Conservation (phyloP, 2,797 vertebrate species). For the Acanthopagrus latus region DNA sequence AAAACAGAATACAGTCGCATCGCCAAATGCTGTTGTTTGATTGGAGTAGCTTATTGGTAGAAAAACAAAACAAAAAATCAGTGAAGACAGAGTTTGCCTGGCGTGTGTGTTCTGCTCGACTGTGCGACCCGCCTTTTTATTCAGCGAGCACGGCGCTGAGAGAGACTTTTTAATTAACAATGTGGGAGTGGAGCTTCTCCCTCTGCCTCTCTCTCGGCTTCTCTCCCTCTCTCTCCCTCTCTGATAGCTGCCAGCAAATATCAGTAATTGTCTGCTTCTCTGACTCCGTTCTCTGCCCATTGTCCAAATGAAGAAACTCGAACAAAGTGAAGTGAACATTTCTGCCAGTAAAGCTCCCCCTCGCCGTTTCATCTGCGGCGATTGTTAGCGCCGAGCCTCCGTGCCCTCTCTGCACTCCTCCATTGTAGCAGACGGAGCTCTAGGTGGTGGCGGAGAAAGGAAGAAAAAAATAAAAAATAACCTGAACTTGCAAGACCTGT, state of each 20-base stretch:
- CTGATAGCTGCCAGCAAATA: conserved; percentile 80
- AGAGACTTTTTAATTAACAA: conserved; percentile 81
- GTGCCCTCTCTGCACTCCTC: conserved; percentile 35
- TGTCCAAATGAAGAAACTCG: conserved; percentile 72
- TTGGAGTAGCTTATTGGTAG: conserved; percentile 49
- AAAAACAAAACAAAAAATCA: neutral
- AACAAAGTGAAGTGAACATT: conserved; percentile 75
- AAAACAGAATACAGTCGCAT: conserved; percentile 24
- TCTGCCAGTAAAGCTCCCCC: conserved; percentile 53
- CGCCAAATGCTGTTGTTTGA: conserved; percentile 41
- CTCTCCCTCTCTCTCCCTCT: conserved; percentile 54
- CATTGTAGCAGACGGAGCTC: conserved; percentile 52
- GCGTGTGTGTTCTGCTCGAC: conserved; percentile 26
- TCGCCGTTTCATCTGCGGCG: conserved; percentile 31
- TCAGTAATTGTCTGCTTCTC: conserved; percentile 79
- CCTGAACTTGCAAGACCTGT: conserved; percentile 42
- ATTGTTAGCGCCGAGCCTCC: conserved; percentile 54
- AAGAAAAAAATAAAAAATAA: neutral
- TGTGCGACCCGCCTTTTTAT: conserved; percentile 51
- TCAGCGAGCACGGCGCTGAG: conserved; percentile 51
- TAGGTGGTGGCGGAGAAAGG: conserved; percentile 19
- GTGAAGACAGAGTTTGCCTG: conserved; percentile 10
- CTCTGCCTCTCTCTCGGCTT: conserved; percentile 46
- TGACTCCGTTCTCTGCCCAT: conserved; percentile 62
- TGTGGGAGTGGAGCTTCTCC: conserved; percentile 70